These are phyloP conservation scores for Caenorhabditis sp. DNA, from an alignment of 2,888 invertebrate species.

Conservation along the genomic window DNA sequence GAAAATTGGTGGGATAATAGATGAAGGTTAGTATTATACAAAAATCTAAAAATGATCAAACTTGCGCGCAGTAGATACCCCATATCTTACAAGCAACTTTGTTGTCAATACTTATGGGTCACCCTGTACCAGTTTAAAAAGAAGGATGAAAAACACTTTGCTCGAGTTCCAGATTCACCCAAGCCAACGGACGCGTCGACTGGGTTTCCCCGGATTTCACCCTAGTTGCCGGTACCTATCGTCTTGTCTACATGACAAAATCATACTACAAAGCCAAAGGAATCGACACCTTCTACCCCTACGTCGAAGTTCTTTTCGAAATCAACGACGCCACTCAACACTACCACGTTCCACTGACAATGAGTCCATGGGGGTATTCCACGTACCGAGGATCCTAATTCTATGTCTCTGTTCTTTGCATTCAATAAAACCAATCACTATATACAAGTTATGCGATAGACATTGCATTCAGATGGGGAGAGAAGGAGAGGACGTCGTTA, in stretches of 20 bases:
- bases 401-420: neutral
- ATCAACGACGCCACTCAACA: slow-evolving; percentile 73
- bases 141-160: too few relatives aligned
- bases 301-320: slow-evolving; percentile 75
- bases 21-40: too few relatives aligned
- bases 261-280: slow-evolving; percentile 69
- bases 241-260: slow-evolving; percentile 71
- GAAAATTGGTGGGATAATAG: too few relatives aligned
- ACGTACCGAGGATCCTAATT: slow-evolving; percentile 77
- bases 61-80: too few relatives aligned
- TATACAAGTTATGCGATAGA: slow-evolving; percentile 56
- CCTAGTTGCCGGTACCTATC: slow-evolving; percentile 71
- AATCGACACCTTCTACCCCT: slow-evolving; percentile 76
- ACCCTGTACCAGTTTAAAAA: too few relatives aligned
- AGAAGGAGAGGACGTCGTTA: slow-evolving; percentile 45
- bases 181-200: slow-evolving; percentile 74
- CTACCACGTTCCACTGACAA: slow-evolving; percentile 79
- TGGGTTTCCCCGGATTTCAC: slow-evolving; percentile 73
- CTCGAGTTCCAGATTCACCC: slow-evolving; percentile 74
- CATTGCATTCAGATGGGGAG: slow-evolving; percentile 20
- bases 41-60: too few relatives aligned
- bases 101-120: too few relatives aligned
- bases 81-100: too few relatives aligned
- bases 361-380: slow-evolving; percentile 80
- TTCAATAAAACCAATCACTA: slow-evolving; percentile 45